Conservation (phyloP, 2,113 vertebrate species). For the Alces alces region DNA sequence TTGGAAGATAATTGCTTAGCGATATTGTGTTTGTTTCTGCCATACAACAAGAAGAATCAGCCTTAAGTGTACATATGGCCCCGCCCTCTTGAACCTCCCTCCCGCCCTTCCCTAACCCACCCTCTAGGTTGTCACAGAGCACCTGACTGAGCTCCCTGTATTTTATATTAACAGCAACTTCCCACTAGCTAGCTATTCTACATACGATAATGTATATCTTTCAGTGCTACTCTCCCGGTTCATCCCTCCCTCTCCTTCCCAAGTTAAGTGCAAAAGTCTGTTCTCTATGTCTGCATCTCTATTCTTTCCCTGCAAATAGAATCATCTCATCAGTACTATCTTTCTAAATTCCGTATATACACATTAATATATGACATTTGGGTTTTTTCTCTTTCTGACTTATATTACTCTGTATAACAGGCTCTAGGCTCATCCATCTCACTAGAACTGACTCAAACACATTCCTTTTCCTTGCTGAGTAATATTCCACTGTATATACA, state of each 20-base stretch:
- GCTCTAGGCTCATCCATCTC: not conserved
- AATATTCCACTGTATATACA: not conserved
- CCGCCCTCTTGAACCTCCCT: not conserved
- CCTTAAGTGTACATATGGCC: not conserved
- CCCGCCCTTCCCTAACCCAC: not conserved
- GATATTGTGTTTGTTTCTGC: not conserved
- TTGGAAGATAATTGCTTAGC: not conserved
- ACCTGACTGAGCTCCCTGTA: not conserved
- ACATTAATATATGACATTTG: not conserved
- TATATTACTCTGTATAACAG: not conserved
- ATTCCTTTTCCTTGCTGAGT: not conserved
- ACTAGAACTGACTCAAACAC: not conserved
- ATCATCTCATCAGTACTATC: not conserved
- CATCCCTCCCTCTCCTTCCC: not conserved
- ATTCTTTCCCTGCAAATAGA: not conserved
- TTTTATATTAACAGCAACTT: not conserved
- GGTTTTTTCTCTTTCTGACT: not conserved
- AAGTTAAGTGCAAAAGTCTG: not conserved
- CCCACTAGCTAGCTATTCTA: not conserved
- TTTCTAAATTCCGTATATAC: not conserved
- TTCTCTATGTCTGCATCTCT: not conserved
- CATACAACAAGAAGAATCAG: not conserved
- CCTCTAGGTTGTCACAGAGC: not conserved
- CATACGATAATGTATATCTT: not conserved
- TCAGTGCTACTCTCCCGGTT: not conserved